Evolutionary conservation across 1,140 invertebrate species (phyloP).

Genomic region (Achroia grisella): DNA sequence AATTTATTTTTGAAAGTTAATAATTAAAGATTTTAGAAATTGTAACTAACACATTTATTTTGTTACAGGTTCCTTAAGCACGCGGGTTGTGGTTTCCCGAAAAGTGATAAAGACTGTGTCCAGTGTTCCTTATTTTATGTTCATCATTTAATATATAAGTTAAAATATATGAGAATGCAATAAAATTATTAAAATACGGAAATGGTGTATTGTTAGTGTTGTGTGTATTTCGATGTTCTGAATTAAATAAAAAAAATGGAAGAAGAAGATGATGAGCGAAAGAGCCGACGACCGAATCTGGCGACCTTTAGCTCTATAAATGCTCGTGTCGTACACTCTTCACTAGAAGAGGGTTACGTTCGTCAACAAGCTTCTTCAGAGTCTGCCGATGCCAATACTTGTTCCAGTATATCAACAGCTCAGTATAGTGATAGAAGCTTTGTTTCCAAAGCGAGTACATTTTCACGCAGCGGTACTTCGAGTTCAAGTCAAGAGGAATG

Average conservation of each 20-base stretch:
- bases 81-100: constrained; percentile 45
- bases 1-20: too few relatives aligned
- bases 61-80: constrained; percentile 62
- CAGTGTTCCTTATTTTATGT: constrained; percentile 61
- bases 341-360: constrained; percentile 43
- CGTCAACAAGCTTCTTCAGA: constrained; percentile 53
- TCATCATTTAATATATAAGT: constrained; percentile 40
- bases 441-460: constrained; percentile 74
- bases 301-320: constrained; percentile 56
- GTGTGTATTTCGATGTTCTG: constrained; percentile 32
- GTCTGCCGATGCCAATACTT: constrained; percentile 56
- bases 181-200: constrained; percentile 49
- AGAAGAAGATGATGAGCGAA: constrained; percentile 74
- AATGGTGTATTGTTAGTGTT: constrained; percentile 49
- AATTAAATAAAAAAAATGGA: constrained; percentile 65
- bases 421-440: constrained; percentile 70
- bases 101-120: constrained; percentile 70
- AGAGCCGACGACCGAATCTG: constrained; percentile 44
- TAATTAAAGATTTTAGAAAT: too few relatives aligned
- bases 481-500: constrained; percentile 83
- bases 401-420: constrained; percentile 57
- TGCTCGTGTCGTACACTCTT: constrained; percentile 53
- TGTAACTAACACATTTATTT: constrained; percentile 12
- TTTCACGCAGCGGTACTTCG: constrained; percentile 76
- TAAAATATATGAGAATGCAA: constrained; percentile 40